These are phyloP conservation scores for Danionella dracula DNA, from an alignment of 2,797 vertebrate species.

Conservation along the genomic window DNA sequence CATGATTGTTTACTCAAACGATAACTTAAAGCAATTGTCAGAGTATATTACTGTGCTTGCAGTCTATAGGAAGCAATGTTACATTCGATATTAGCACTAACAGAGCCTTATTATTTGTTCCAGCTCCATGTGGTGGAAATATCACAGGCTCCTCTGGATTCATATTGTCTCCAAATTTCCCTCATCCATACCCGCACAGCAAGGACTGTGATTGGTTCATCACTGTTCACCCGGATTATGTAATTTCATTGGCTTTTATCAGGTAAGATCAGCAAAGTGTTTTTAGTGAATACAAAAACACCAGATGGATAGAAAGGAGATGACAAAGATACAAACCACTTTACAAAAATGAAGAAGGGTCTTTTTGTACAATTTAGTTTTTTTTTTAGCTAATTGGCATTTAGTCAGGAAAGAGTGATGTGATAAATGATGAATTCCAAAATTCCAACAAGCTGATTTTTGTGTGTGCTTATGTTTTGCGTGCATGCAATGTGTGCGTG, in stretches of 20 bases:
- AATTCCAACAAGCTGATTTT: too few relatives aligned
- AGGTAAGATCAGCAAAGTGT: constrained; percentile 69
- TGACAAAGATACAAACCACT: too few relatives aligned
- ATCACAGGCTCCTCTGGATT: constrained; percentile 94
- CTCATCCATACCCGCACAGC: constrained; percentile 93
- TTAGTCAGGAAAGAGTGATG: too few relatives aligned
- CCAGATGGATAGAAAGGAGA: too few relatives aligned
- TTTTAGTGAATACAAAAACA: too few relatives aligned
- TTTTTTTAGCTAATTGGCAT: too few relatives aligned
- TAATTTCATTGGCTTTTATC: constrained; percentile 97
- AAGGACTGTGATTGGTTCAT: constrained; percentile 97
- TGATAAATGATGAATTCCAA: too few relatives aligned
- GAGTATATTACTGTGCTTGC: background rate
- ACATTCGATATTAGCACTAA: background rate
- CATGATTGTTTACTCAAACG: background rate
- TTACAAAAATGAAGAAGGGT: too few relatives aligned
- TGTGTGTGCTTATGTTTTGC: too few relatives aligned
- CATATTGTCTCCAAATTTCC: constrained; percentile 94
- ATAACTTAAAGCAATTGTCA: background rate
- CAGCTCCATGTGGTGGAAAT: constrained; percentile 96
- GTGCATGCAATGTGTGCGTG: too few relatives aligned
- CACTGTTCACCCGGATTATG: constrained; percentile 87
- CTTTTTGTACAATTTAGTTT: too few relatives aligned
- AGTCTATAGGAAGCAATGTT: background rate
- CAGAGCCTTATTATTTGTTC: constrained; percentile 19